These are phyloP conservation scores for Turritopsis dohrnii DNA, from an alignment of 30 jellyfish, hydroid and myxozoan species.

Conservation along the genomic window DNA sequence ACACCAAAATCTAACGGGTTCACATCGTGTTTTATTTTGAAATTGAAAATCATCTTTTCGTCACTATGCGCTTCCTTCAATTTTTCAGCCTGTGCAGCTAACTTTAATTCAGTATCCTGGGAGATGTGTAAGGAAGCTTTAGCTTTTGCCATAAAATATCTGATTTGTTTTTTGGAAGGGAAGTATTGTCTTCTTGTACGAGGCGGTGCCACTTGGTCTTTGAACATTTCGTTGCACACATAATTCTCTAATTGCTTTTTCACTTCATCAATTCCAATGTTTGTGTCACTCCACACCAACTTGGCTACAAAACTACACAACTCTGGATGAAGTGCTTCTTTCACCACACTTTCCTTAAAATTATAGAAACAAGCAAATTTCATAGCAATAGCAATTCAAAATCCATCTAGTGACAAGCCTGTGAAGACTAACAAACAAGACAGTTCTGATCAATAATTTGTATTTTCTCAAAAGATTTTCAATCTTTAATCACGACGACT, in stretches of 20 bases:
- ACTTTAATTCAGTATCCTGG: conserved; percentile 26
- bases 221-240: conserved; percentile 28
- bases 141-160: conserved; percentile 34
- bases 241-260: conserved; percentile 13
- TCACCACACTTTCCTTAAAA: conserved; percentile 26
- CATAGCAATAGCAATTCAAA: neutral
- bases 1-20: conserved; percentile 15
- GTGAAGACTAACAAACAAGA: no score
- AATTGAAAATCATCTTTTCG: conserved; percentile 29
- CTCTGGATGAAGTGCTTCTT: conserved; percentile 40
- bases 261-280: conserved; percentile 28
- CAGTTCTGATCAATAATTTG: neutral
- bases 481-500: no score
- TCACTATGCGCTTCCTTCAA: conserved; percentile 28
- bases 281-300: conserved; percentile 30
- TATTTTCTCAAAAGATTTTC: neutral
- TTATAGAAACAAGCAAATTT: no score
- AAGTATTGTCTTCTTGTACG: conserved; percentile 36
- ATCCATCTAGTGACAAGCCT: no score
- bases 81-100: conserved; percentile 26
- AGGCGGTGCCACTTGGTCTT: conserved; percentile 36
- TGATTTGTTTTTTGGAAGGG: conserved; percentile 34
- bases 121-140: conserved; percentile 25
- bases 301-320: conserved; percentile 27
- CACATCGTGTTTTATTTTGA: conserved; percentile 22